Base-by-base conservation (phyloP, 2,888 invertebrate genomes). In the Apodemia hepburni region DNA sequence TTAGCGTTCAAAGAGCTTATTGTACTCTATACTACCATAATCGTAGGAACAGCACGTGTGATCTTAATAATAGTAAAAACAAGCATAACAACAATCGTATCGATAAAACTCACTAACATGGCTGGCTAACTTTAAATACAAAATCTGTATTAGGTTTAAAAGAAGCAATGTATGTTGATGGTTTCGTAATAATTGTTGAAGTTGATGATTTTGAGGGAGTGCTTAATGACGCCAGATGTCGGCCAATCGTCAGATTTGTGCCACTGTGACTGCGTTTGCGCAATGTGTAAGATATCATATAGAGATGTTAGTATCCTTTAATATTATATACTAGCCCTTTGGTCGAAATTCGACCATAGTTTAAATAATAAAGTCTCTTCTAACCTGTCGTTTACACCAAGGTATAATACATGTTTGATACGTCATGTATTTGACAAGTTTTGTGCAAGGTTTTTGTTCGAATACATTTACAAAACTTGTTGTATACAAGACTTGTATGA, bases 221-320 rank as follows among this genome's bases (percentile, higher is more conserved):
- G 27, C 29, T 57, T 66, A 68, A 65, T 68, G 72, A 68, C 69
- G 73, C 81, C 82, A 82, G 79, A 81, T 82, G 82, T 73, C 71
- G 71, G 72, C 72, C 75, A 76, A 80, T 80, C 72, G 70, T 61
- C 68, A 71, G 70, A 60, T 60, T 75, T 75, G 74, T 54, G 73
- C 74, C 72, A 73, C 75, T 69, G 73, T 73, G 73, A 71, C 73
- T 74, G 75, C 73, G 73, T 69, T 80, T 81, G 73, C 79, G 78
- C 77, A 81, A 80, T 70, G 70, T 67, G 71, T 35, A 45, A 60
- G 66, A 65, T 70, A 15, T 69, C 38, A 70, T 71, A 54, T 27
- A 54, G 22, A 60, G 59, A 60, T 59, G 61, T 45, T 57, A 35
- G 6, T 18, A 45, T 9, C 15, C 54, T 64, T 38, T 58, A 15